These are phyloP conservation scores for Piezodorus guildinii DNA, from an alignment of 1,140 invertebrate species.

Conservation along the genomic window DNA sequence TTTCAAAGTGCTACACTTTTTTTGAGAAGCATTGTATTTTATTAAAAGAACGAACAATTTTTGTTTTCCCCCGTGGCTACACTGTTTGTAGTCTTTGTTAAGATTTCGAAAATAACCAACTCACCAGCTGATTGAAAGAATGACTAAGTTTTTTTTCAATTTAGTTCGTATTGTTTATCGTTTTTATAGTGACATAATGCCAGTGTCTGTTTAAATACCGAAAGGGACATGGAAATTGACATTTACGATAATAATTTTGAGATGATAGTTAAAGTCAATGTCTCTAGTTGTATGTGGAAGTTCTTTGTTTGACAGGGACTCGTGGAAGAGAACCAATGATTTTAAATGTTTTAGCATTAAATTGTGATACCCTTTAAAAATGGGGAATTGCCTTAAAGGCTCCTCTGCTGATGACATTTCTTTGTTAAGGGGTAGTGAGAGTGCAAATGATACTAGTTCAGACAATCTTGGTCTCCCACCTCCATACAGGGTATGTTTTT, in stretches of 20 bases:
- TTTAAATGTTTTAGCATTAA: constrained; percentile 9
- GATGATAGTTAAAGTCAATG: too few species aligned
- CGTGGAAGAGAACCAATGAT: neutral
- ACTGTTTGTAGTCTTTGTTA: too few species aligned
- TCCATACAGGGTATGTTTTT: constrained; percentile 38
- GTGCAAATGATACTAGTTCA: constrained; percentile 36
- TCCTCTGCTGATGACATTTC: constrained; percentile 48
- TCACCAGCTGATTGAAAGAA: constrained; percentile 12
- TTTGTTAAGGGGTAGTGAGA: constrained; percentile 43
- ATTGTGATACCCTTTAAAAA: constrained; percentile 27
- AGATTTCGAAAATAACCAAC: constrained; percentile 13
- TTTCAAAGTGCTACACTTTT: too few species aligned
- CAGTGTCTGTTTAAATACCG: too few species aligned
- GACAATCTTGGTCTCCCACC: constrained; percentile 38
- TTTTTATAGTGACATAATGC: too few species aligned
- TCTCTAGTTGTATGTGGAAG: neutral
- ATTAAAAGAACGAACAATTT: too few species aligned
- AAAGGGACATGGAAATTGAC: too few species aligned
- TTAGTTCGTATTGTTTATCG: neutral
- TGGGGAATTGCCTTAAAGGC: constrained; percentile 52
- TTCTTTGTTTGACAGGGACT: neutral
- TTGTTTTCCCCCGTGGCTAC: too few species aligned
- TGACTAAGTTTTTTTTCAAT: constrained; percentile 7
- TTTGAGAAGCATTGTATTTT: too few species aligned
- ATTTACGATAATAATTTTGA: too few species aligned